Base-by-base conservation (phyloP, 2,888 invertebrate species). In the Pheosia gnoma region DNA sequence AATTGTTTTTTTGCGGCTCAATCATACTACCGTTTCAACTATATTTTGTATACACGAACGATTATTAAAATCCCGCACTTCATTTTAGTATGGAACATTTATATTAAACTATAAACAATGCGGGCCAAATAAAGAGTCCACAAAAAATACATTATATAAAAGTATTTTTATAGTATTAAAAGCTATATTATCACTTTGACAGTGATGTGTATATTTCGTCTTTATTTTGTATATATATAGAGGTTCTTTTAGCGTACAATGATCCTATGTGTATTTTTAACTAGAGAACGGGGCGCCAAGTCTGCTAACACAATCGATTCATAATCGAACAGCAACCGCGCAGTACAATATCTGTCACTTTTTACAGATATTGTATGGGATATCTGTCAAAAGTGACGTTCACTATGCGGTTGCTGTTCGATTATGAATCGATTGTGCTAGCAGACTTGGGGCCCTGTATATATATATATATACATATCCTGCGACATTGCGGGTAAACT, bases 121-220 rank as follows among this genome's bases (percentile, higher is more conserved):
- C 70, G 78, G 77, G 79, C 78, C 77, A 79, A 77, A 65, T 58
- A 49, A 57, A 62, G 68, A 66, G 75, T 75, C 67, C 68, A 70
- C 74, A 43, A 76, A 62, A 70, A 68, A 63, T 62, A 54, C 67
- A 59, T 43, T 37, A 55, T 56, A 59, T 59, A 36, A 62, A 59
- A 70, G 70, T 77, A 79, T 77, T 77, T 77, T 77, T 77, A 75
- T 77, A 77, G 77, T 71, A 65, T 67, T 72, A 69, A 37, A 66
- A 63, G 59, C 63, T 65, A 72, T 62, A 62, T 60, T 13, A 25
- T 57, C 62, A 59, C 66, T 36, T 11, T 9, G 38, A 51, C 25
- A 47, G 67, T 60, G 71, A 63, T 61, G 37, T 71, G 66, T 72
- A 68, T 62, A 72, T 67, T 66, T 66, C 68, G 60, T 36, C 53